Percentiles rank a stretch among this genome's conserved stretches.
phyloP scores from a whole-genome alignment of 2,888 invertebrate genomes.

The Lepidocyrtinus sp. region DNA sequence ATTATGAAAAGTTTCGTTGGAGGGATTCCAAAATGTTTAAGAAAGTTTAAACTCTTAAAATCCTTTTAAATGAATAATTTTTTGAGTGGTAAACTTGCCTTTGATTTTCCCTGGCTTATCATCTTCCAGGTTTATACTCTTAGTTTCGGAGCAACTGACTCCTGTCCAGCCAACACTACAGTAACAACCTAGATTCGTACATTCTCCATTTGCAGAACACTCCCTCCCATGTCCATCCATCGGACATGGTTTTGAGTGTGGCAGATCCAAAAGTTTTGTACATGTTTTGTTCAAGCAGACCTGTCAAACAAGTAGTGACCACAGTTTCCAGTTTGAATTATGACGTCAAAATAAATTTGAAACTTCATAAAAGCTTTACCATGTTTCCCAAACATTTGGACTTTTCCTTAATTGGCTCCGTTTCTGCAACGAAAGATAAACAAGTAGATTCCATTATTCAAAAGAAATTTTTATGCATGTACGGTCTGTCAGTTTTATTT shows the following conservation, averaged over 20 bases:
- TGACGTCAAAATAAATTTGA: too few relatives aligned
- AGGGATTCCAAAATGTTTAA: too few relatives aligned
- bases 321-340: not conserved
- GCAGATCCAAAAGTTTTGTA: slow-evolving; percentile 52
- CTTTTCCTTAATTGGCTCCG: slow-evolving; percentile 53
- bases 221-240: slow-evolving; percentile 40
- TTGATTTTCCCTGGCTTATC: slow-evolving; percentile 52
- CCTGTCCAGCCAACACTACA: slow-evolving; percentile 59
- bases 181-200: slow-evolving; percentile 59
- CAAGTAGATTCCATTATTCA: not conserved
- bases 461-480: not conserved
- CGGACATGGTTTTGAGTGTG: slow-evolving; percentile 56
- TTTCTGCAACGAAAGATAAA: slow-evolving; percentile 36
- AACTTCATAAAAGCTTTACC: slow-evolving; percentile 40
- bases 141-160: slow-evolving; percentile 44
- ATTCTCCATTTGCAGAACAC: slow-evolving; percentile 65
- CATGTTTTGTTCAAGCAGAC: slow-evolving; percentile 63
- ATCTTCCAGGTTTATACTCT: slow-evolving; percentile 27
- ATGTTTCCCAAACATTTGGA: slow-evolving; percentile 44
- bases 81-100: too few relatives aligned
- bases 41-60: too few relatives aligned
- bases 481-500: too few relatives aligned
- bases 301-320: slow-evolving; percentile 31
- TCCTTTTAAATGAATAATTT: too few relatives aligned
- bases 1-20: too few relatives aligned